Evolutionary conservation across 1,140 invertebrate species (phyloP), one percentile per base, ranked within the genome.

Genomic region (Helicoverpa armigera): DNA sequence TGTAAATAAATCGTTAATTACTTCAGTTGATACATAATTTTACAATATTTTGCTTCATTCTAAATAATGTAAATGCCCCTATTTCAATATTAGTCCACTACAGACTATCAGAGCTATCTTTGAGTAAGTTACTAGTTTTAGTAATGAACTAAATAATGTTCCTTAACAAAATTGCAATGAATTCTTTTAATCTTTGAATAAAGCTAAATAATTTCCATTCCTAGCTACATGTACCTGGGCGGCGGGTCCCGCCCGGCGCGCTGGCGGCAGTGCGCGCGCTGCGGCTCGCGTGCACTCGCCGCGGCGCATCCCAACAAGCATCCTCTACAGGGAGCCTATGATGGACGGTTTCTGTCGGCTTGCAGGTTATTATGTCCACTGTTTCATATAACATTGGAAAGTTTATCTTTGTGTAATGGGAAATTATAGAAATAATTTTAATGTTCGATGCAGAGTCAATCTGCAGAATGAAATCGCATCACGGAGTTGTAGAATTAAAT

Each of bases 211-310:
- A 54, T 14, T 7, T 7, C 1, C 13, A 2, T 73, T 18, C 61
- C 0, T 60, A 92, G 91, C 48, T 94, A 94, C 87, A 94, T 92
- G 91, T 91, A 92, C 84, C 76, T 93, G 67, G 91, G 92, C 31
- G 91, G 90, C 1, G 89, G 91, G 0, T 12, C 81, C 0, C 69
- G 83, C 4, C 74, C 87, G 35, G 85, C 88, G 13, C 84, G 83
- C 16, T 92, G 88, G 86, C 89, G 91, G n/a, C 82, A 83, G 69
- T 92, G 92, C 85, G 82, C 80, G 2, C 90, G 93, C 61, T 93
- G 93, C 82, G 92, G 92, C 2, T 87, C 86, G 61, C 88, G 89
- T 9, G 87, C 90, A 0, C 85, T 92, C n/a, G 69, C 89, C 23
- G 85, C 85, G 35, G 76, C 87, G 48, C 81, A 81, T 16, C 84